phyloP scores from a whole-genome alignment of 2,888 invertebrate species.

The Marronus borbonicus region DNA sequence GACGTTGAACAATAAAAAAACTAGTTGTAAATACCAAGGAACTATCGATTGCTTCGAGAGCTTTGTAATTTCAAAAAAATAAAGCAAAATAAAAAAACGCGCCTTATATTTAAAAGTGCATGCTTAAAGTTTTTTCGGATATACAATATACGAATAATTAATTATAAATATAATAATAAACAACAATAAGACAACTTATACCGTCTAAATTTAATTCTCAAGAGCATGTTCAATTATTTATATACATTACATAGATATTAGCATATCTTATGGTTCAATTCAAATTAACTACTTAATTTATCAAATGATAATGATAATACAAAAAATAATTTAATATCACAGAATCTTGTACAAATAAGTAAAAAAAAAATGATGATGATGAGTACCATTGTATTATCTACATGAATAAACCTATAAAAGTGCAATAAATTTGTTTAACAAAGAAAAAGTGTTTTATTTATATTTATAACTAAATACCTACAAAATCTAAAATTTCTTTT shows the following conservation, averaged over 20 bases:
- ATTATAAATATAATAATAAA: background rate
- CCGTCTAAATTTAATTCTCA: conserved; percentile 18
- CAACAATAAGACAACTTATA: conserved; percentile 7
- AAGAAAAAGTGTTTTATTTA: conserved; percentile 5
- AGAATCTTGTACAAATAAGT: conserved; percentile 28
- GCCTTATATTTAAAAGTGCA: conserved; percentile 40
- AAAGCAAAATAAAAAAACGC: conserved; percentile 10
- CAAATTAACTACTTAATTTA: background rate
- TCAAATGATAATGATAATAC: background rate
- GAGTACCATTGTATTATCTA: conserved; percentile 16
- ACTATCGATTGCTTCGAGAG: conserved; percentile 36
- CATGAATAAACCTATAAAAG: conserved; percentile 12
- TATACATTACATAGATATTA: conserved; percentile 8
- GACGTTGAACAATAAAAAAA: conserved; percentile 12
- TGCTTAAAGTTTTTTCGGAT: conserved; percentile 25
- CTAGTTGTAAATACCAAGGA: conserved; percentile 26
- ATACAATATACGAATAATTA: background rate
- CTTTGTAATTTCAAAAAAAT: conserved; percentile 23
- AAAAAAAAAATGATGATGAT: background rate
- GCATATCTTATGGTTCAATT: conserved; percentile 32
- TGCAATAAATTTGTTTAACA: conserved; percentile 47
- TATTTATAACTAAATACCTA: no score
- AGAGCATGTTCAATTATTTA: conserved; percentile 30
- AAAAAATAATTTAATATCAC: conserved; percentile 6
- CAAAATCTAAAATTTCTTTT: no score